Evolutionary conservation across 1,140 invertebrate species (phyloP).

Genomic region (Pogonognathellus flavescens): DNA sequence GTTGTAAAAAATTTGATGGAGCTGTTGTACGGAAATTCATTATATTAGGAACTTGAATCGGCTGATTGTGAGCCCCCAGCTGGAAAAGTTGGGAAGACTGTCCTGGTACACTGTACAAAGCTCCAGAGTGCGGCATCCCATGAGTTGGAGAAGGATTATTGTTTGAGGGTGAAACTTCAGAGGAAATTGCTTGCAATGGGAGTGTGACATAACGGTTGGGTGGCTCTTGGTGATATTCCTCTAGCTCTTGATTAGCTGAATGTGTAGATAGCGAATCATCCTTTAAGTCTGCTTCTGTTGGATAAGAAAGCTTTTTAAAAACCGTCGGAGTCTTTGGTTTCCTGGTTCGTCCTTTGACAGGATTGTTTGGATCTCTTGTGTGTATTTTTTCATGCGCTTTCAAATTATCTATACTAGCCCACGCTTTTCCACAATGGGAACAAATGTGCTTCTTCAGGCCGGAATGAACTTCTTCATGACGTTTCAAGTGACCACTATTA

Average conservation of each 20-base stretch:
- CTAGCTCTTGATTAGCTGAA: neutral
- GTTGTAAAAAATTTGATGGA: neutral
- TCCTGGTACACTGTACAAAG: conserved; percentile 1
- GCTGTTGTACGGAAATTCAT: conserved; percentile 10
- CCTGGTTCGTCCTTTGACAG: neutral
- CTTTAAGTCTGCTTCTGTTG: neutral
- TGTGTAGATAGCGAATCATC: neutral
- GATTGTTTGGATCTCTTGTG: conserved; percentile 14
- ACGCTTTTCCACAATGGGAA: conserved; percentile 13
- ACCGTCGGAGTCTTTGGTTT: neutral
- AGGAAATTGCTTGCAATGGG: neutral
- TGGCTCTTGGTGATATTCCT: conserved; percentile 18
- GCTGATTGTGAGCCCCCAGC: neutral
- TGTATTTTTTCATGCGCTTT: conserved; percentile 35
- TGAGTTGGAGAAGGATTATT: neutral
- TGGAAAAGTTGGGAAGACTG: neutral
- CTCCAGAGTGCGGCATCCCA: neutral
- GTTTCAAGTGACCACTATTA: conserved; percentile 69
- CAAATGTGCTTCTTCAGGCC: conserved; percentile 59
- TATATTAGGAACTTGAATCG: neutral
- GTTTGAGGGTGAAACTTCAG: neutral
- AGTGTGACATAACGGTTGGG: neutral
- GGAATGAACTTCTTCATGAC: conserved; percentile 70
- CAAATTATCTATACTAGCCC: conserved; percentile 39
- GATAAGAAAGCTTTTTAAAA: conserved; percentile 1